Percentiles rank a stretch among this genome's conserved stretches.
Conservation (phyloP, 2,113 vertebrate genomes). For the Siniperca chuatsi region DNA sequence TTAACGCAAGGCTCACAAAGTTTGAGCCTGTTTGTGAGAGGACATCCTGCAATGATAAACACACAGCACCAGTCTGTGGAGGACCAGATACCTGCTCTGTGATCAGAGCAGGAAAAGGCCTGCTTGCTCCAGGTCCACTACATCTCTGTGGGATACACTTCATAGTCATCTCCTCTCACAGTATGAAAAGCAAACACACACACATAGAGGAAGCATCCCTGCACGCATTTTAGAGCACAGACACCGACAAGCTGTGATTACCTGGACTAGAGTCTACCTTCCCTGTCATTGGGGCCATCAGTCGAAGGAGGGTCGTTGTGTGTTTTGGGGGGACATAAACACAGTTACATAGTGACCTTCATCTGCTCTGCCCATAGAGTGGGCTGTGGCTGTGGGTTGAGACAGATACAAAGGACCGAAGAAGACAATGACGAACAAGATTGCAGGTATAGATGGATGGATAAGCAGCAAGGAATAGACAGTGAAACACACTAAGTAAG, state of each 20-base stretch:
- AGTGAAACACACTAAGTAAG: not conserved
- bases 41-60: slow-evolving; percentile 69
- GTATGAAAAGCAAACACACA: slow-evolving; percentile 35
- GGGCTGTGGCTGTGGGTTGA: slow-evolving; percentile 13
- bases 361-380: slow-evolving; percentile 41
- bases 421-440: slow-evolving; percentile 7
- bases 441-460: not conserved
- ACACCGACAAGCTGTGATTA: slow-evolving; percentile 73
- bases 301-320: slow-evolving; percentile 18
- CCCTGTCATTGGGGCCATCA: slow-evolving; percentile 62
- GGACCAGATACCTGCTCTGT: slow-evolving; percentile 45
- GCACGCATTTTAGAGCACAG: slow-evolving; percentile 33
- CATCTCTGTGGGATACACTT: slow-evolving; percentile 64
- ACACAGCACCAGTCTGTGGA: slow-evolving; percentile 51
- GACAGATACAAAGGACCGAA: slow-evolving; percentile 41
- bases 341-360: slow-evolving; percentile 65
- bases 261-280: slow-evolving; percentile 53
- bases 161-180: slow-evolving; percentile 45
- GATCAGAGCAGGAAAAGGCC: slow-evolving; percentile 55
- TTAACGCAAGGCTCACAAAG: slow-evolving; percentile 36
- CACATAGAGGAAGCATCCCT: slow-evolving; percentile 23
- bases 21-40: slow-evolving; percentile 51
- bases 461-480: not conserved
- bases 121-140: slow-evolving; percentile 42
- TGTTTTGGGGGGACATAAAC: slow-evolving; percentile 37